These are phyloP conservation scores for Ispidina picta DNA, from an alignment of 2,797 vertebrate genomes.

Conservation along the genomic window DNA sequence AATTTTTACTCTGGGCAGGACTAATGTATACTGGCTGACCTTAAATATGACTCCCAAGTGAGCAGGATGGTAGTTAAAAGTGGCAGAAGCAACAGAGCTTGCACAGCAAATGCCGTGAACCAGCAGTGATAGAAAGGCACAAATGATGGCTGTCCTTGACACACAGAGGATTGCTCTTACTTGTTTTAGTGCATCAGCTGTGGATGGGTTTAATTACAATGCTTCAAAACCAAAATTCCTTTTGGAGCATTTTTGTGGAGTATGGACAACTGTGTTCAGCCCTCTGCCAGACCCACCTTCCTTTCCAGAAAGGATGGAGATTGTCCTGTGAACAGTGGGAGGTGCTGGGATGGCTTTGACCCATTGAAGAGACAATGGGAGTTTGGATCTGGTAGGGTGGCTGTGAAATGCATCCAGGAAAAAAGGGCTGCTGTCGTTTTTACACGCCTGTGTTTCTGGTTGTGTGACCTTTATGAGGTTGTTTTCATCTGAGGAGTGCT, in stretches of 20 bases:
- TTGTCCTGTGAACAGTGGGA: background rate
- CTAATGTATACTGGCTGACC: conserved; percentile 67
- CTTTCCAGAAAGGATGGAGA: background rate
- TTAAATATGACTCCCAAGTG: conserved; percentile 67
- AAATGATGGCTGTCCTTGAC: conserved; percentile 55
- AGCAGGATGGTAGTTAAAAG: conserved; percentile 69
- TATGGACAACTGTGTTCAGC: background rate
- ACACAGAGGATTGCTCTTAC: background rate
- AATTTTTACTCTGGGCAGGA: conserved; percentile 69
- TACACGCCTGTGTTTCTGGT: accelerated
- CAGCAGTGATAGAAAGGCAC: conserved; percentile 11
- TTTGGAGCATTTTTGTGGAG: background rate
- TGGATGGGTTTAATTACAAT: conserved; percentile 53
- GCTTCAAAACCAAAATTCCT: background rate
- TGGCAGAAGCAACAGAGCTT: conserved; percentile 38
- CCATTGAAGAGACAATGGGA: background rate
- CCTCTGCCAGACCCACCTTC: background rate
- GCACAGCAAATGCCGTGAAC: background rate
- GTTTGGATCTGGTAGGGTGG: background rate
- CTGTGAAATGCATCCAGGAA: background rate
- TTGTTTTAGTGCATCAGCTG: conserved; percentile 34
- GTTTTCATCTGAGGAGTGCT: background rate
- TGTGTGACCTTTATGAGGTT: background rate
- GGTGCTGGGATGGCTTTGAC: background rate
- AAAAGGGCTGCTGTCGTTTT: background rate